Conservation (phyloP, 2,888 invertebrate species). For the Drosophila borborema region DNA sequence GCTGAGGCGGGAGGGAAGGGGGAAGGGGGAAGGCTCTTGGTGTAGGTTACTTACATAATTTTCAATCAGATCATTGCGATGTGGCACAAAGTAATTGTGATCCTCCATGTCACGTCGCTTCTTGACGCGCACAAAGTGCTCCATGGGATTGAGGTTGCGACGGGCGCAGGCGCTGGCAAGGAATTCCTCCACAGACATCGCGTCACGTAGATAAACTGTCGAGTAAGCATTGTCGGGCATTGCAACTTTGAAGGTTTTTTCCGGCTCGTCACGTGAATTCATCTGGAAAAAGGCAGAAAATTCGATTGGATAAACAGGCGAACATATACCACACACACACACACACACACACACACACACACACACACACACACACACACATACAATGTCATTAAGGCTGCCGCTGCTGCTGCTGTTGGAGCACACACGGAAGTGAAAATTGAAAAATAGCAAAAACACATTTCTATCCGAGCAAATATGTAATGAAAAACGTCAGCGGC, state of each 20-base stretch:
- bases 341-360: constrained; percentile 31
- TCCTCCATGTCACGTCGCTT: constrained; percentile 97
- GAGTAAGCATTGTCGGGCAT: constrained; percentile 94
- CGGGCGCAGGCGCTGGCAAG: constrained; percentile 96
- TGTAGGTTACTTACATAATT: constrained; percentile 92
- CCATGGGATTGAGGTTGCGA: constrained; percentile 96
- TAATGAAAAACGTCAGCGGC: constrained; percentile 76
- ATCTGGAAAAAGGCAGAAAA: constrained; percentile 87
- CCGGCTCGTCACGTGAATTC: constrained; percentile 93
- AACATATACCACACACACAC: constrained; percentile 30
- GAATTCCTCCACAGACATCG: constrained; percentile 98
- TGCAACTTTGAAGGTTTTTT: constrained; percentile 95
- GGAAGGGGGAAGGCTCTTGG: constrained; percentile 3
- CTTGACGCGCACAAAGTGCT: constrained; percentile 97
- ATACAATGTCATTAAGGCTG: constrained; percentile 56
- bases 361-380: constrained; percentile 19
- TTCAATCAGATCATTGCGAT: constrained; percentile 96
- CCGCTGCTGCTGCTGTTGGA: constrained; percentile 33
- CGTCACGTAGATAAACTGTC: constrained; percentile 94
- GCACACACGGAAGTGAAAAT: constrained; percentile 74
- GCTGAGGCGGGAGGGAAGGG: not conserved
- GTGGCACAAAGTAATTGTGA: constrained; percentile 98
- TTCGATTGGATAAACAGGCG: constrained; percentile 72
- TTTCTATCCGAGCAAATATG: constrained; percentile 68
- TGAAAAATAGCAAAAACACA: constrained; percentile 78